phyloP scores from a whole-genome alignment of 2,888 invertebrate genomes.

The Pandemis heparana region DNA sequence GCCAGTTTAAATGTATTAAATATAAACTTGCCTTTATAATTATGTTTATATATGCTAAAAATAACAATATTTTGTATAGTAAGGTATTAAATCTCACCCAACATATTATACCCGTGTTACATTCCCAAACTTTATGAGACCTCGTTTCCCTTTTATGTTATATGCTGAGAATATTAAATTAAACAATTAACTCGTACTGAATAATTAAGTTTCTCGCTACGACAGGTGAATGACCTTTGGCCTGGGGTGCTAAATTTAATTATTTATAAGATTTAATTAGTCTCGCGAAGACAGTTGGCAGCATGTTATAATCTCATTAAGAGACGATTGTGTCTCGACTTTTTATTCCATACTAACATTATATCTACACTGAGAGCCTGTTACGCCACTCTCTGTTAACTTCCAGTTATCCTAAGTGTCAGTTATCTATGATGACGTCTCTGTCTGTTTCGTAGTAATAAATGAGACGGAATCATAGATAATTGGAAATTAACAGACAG shows the following conservation, averaged over 20 bases:
- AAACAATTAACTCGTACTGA: conserved; percentile 29
- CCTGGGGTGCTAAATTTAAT: conserved; percentile 27
- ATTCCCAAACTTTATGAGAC: conserved; percentile 8
- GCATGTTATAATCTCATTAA: neutral
- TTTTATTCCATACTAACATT: too few species aligned
- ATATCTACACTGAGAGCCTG: too few species aligned
- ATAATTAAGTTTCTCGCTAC: conserved; percentile 25
- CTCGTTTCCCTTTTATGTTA: conserved; percentile 18
- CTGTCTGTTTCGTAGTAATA: too few species aligned
- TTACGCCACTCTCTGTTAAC: too few species aligned
- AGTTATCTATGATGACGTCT: too few species aligned
- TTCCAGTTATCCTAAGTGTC: too few species aligned
- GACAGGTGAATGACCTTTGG: conserved; percentile 34
- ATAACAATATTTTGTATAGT: neutral
- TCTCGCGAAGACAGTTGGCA: neutral
- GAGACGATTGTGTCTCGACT: neutral
- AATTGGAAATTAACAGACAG: too few species aligned
- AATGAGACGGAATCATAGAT: too few species aligned
- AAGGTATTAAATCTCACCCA: neutral
- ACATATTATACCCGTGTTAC: neutral
- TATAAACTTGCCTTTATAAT: neutral
- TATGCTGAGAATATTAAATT: conserved; percentile 30
- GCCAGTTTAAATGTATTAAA: too few species aligned
- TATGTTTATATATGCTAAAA: neutral
- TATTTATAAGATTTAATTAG: conserved; percentile 27